Percentiles rank a stretch among this genome's conserved stretches.
phyloP scores from a whole-genome alignment of 2,888 invertebrate genomes.

The Drosophila robusta region DNA sequence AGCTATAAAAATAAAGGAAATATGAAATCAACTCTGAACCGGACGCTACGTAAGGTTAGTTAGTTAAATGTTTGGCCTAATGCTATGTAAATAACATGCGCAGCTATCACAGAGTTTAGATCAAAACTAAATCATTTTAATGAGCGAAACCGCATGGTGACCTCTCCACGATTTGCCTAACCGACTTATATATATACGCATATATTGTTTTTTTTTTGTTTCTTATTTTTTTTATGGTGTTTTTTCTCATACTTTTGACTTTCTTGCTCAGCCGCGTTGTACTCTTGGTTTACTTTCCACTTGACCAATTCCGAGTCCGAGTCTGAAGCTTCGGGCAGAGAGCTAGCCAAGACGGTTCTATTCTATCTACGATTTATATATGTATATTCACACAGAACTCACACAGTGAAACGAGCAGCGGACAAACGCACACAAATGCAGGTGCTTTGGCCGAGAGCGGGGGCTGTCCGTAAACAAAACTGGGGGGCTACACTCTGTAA shows the following conservation, averaged over 20 bases:
- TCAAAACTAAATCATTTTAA: conserved; percentile 76
- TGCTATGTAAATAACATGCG: conserved; percentile 67
- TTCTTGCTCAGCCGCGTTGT: conserved; percentile 49
- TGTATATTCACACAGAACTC: conserved; percentile 65
- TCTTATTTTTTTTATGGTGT: conserved; percentile 16
- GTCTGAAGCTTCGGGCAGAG: conserved; percentile 45
- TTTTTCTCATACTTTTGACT: conserved; percentile 52
- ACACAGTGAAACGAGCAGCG: conserved; percentile 74
- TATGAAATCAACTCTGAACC: conserved; percentile 14
- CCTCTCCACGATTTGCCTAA: conserved; percentile 49
- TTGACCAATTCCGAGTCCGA: conserved; percentile 74
- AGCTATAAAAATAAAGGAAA: conserved; percentile 4
- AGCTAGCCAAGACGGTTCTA: conserved; percentile 59
- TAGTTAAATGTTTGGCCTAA: conserved; percentile 41
- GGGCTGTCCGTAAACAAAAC: conserved; percentile 16
- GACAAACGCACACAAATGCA: conserved; percentile 75
- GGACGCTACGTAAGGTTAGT: conserved; percentile 16
- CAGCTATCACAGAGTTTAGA: conserved; percentile 68
- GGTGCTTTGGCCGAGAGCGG: conserved; percentile 34
- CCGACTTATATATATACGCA: conserved; percentile 21
- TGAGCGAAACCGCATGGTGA: conserved; percentile 70
- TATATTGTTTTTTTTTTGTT: conserved; percentile 24
- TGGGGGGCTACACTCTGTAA: conserved; percentile 8
- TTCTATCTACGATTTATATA: conserved; percentile 62
- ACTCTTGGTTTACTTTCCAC: conserved; percentile 79